Conservation (phyloP, 2,888 invertebrate species). For the Pomacea canaliculata region DNA sequence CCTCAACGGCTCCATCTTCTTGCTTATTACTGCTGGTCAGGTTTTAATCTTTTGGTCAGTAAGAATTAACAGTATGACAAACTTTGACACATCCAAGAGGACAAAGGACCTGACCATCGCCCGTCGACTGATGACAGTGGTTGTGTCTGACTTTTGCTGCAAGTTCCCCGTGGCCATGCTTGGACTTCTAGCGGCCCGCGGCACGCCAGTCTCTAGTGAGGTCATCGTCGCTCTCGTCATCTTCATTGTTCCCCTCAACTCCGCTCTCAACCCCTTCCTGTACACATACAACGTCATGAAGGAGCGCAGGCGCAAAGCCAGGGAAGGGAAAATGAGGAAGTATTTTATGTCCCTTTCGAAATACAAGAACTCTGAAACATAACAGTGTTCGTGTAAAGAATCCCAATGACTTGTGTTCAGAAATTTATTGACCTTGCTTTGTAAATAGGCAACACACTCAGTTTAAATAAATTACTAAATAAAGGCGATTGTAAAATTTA, state of each 20-base stretch:
- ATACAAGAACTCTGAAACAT: too few species aligned
- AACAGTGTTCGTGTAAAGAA: too few species aligned
- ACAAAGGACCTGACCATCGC: background rate
- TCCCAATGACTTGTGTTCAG: too few species aligned
- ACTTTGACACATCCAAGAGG: background rate
- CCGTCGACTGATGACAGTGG: background rate
- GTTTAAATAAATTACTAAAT: too few species aligned
- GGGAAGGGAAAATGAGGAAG: background rate
- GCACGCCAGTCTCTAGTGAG: constrained; percentile 1
- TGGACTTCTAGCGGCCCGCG: background rate
- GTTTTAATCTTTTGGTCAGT: background rate
- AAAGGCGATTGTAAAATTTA: too few species aligned
- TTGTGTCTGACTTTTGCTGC: background rate
- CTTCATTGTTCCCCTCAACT: background rate
- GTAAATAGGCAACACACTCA: too few species aligned
- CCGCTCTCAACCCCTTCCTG: background rate
- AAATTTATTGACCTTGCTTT: too few species aligned
- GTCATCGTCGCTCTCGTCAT: background rate
- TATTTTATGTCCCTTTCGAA: background rate
- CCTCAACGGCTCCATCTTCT: background rate
- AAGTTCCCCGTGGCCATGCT: background rate
- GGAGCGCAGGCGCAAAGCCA: background rate
- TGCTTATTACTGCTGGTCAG: background rate
- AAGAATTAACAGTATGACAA: background rate
- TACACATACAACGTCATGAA: background rate